phyloP scores from a whole-genome alignment of 2,888 invertebrate genomes.

The Nipponacmea schrenckii region DNA sequence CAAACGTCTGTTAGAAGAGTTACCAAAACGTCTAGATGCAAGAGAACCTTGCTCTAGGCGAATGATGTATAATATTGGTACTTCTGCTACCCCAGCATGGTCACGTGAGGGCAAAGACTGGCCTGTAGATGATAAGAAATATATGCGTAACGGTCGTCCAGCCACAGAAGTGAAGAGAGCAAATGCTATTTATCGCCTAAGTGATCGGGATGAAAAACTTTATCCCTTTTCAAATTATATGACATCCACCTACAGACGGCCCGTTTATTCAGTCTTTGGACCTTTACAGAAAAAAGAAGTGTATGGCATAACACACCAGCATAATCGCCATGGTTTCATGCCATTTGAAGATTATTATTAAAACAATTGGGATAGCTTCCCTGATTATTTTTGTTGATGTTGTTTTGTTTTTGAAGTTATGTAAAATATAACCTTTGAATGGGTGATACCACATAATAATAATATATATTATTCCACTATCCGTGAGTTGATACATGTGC shows the following conservation, averaged over 20 bases:
- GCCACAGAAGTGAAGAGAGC: constrained; percentile 58
- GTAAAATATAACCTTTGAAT: no score
- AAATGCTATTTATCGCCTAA: constrained; percentile 56
- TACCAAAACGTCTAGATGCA: constrained; percentile 46
- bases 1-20: constrained; percentile 50
- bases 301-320: constrained; percentile 63
- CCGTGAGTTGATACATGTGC: no score
- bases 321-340: constrained; percentile 65
- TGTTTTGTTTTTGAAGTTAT: no score
- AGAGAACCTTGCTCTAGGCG: constrained; percentile 54
- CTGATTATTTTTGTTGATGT: no score
- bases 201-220: constrained; percentile 55
- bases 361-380: not conserved
- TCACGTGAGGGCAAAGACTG: constrained; percentile 52
- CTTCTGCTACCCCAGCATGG: constrained; percentile 52
- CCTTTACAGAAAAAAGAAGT: constrained; percentile 60
- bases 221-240: constrained; percentile 65
- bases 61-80: constrained; percentile 53
- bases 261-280: constrained; percentile 65
- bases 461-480: no score
- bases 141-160: constrained; percentile 47
- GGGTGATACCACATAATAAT: no score
- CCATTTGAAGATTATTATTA: constrained; percentile 65
- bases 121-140: constrained; percentile 46
- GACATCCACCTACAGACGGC: constrained; percentile 64